These are phyloP conservation scores for Psococerastis gibbosa DNA, from an alignment of 2,888 invertebrate species.

Conservation along the genomic window DNA sequence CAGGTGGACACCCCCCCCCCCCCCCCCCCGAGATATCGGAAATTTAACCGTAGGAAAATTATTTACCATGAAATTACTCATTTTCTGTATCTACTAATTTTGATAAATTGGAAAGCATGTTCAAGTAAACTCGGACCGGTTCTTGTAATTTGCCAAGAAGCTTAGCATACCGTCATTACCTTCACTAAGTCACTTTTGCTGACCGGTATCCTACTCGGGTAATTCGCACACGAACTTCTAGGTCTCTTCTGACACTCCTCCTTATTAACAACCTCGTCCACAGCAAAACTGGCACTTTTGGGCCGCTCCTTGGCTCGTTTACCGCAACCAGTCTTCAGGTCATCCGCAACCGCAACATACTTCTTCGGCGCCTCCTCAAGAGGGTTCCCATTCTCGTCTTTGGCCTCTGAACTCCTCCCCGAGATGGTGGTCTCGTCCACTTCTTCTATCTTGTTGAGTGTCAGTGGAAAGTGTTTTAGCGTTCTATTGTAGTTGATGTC, in stretches of 20 bases:
- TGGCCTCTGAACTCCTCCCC: background rate
- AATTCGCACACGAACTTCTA: background rate
- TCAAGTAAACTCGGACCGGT: too few relatives aligned
- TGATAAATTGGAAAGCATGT: too few relatives aligned
- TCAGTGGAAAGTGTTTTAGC: background rate
- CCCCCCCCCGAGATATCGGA: too few relatives aligned
- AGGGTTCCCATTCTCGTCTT: slow-evolving; percentile 6
- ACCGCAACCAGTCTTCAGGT: background rate
- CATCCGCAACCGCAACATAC: background rate
- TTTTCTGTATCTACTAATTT: too few relatives aligned
- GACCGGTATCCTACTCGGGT: background rate
- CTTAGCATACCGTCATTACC: too few relatives aligned
- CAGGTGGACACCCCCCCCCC: too few relatives aligned
- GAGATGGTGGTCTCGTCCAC: background rate
- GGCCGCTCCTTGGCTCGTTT: background rate
- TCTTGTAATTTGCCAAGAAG: too few relatives aligned
- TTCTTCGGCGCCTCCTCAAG: background rate
- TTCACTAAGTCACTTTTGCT: background rate
- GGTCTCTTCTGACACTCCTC: background rate
- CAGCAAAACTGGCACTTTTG: slow-evolving; percentile 1
- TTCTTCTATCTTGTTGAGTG: slow-evolving; percentile 8
- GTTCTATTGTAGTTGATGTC: background rate
- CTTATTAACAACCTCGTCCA: background rate
- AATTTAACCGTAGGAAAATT: too few relatives aligned
- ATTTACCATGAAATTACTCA: too few relatives aligned